Base-by-base conservation (phyloP, 2,113 vertebrate genomes). In the Neoarius graeffei region DNA sequence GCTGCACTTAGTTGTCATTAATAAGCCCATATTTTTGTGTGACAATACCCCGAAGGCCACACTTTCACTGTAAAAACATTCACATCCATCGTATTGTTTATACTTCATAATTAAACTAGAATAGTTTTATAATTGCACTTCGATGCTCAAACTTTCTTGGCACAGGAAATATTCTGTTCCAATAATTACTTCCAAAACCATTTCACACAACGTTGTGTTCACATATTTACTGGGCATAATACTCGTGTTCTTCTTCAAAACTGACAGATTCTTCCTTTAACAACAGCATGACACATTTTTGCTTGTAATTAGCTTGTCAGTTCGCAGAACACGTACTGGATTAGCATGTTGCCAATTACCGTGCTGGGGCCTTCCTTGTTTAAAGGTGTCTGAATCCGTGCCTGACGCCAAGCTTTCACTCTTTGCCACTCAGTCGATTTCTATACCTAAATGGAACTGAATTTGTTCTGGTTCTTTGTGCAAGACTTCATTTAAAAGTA, bases 331-430 rank as follows among this genome's bases (percentile, higher is more conserved):
- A 87, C 57, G 62, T 88, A 56, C 35, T 84, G 73, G 62, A 85
- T 52, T 81, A 81, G 77, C 60, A 79, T 14, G 59, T 59, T 60
- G 67, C 86, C 86, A 82, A 81, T 90, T 85, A 85, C 83, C 50
- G 19, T 89, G 81, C 82, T 83, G 88, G 87, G 76, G 76, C 76
- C 85, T 27, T 50, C 88, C 60, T 85, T 89, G 87, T 84, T 87
- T 85, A 81, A 88, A 57, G 87, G 84, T 91, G 83, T 90, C 84
- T 52, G 42, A 86, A 85, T 83, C 80, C 27, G 11, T 84, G 86
- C 62, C 85, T 82, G 84, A 60, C 14, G 76, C 88, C 86, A 91
- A 85, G 86, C 60, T 57, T 79, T 19, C 56, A 35, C 79, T 81
- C 79, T 59, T 35, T 59, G 27, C 56, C 79, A 35, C 56, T 81